Conservation (phyloP, 2,888 invertebrate genomes). For the Lydus trimaculatus region DNA sequence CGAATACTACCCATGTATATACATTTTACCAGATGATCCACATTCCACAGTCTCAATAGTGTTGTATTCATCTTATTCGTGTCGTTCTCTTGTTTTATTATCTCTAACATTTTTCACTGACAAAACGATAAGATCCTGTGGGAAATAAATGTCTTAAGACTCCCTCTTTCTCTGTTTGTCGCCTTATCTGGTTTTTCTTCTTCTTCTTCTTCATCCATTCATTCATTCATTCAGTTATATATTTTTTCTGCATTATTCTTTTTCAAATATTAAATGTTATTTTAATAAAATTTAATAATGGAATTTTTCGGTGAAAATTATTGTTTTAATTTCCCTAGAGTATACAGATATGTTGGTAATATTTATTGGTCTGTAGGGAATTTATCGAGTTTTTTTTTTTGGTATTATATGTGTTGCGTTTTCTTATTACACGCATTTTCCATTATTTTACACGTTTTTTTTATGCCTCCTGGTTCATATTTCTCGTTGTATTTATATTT, state of each 20-base stretch:
- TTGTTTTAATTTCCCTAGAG: neutral
- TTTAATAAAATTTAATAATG: neutral
- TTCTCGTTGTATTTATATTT: neutral
- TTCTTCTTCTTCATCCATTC: neutral
- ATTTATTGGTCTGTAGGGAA: neutral
- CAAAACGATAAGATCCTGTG: neutral
- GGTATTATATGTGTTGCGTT: neutral
- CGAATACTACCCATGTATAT: too few relatives aligned
- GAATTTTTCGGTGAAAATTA: neutral
- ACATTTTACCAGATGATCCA: neutral
- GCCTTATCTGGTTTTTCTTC: neutral
- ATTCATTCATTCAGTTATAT: too few relatives aligned
- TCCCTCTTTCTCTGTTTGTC: neutral
- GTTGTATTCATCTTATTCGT: neutral
- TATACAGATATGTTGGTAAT: neutral
- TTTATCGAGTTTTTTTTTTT: neutral
- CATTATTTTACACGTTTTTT: neutral
- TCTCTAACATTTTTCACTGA: constrained; percentile 4
- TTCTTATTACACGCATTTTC: neutral
- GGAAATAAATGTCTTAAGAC: constrained; percentile 1
- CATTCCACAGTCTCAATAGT: constrained; percentile 2
- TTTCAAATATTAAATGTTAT: neutral
- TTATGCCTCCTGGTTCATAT: neutral
- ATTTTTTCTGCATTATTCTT: neutral
- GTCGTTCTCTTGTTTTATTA: neutral